Evolutionary conservation across 2,888 invertebrate genomes (phyloP).

Genomic region (Plusia festucae): DNA sequence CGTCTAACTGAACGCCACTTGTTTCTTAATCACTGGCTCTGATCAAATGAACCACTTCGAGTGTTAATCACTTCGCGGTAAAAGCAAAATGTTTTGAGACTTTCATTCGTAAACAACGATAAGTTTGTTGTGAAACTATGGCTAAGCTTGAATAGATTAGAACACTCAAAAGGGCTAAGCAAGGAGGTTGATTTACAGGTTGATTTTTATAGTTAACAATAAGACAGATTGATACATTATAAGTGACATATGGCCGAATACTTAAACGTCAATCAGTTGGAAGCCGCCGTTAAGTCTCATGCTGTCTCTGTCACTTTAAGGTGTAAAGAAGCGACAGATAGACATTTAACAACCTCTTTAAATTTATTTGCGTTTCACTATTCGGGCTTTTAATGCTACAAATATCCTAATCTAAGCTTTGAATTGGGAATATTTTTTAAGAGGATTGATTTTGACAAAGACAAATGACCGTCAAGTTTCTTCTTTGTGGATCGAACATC

Average conservation of each 20-base stretch:
- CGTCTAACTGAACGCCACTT: constrained; percentile 44
- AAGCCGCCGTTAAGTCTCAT: too few relatives aligned
- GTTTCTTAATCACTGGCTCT: constrained; percentile 52
- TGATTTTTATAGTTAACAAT: not conserved
- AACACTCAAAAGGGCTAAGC: not conserved
- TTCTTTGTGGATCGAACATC: too few relatives aligned
- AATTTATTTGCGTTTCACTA: too few relatives aligned
- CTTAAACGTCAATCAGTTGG: too few relatives aligned
- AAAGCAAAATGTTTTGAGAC: constrained; percentile 52
- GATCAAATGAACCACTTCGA: constrained; percentile 74
- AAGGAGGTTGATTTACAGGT: constrained; percentile 3
- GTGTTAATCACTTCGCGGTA: constrained; percentile 76
- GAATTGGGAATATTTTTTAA: not conserved
- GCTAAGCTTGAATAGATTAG: constrained; percentile 24
- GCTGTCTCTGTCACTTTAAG: too few relatives aligned
- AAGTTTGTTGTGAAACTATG: constrained; percentile 39
- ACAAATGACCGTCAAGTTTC: not conserved
- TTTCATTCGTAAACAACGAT: constrained; percentile 47
- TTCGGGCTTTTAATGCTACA: too few relatives aligned
- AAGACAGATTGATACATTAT: too few relatives aligned
- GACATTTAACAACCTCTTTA: too few relatives aligned
- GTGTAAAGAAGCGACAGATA: too few relatives aligned
- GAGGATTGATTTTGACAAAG: not conserved
- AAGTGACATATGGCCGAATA: too few relatives aligned
- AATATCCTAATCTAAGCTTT: too few relatives aligned